These are phyloP conservation scores for Alauda arvensis DNA, from an alignment of 2,797 vertebrate species.

Conservation along the genomic window DNA sequence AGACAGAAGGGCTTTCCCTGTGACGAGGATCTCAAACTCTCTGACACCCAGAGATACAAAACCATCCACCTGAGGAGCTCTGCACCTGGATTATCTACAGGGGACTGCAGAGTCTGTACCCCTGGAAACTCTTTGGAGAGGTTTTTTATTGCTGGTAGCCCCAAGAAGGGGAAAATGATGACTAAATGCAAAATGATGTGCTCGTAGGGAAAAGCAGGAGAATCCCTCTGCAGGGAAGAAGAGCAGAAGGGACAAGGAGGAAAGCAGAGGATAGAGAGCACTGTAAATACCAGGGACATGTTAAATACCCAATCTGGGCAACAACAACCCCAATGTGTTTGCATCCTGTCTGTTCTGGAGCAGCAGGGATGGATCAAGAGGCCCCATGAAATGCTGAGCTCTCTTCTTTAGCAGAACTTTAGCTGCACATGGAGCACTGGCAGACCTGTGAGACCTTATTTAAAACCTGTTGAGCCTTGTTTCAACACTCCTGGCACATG, in stretches of 20 bases:
- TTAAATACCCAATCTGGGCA: background rate
- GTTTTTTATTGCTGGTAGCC: background rate
- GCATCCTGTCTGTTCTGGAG: background rate
- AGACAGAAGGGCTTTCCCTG: background rate
- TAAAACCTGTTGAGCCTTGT: background rate
- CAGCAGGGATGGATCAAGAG: background rate
- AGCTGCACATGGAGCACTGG: background rate
- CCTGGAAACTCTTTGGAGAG: background rate
- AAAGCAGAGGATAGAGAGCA: background rate
- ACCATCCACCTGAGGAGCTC: background rate
- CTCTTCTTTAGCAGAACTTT: background rate
- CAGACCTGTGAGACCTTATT: background rate
- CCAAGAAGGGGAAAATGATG: background rate
- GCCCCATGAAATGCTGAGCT: background rate
- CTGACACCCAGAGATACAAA: background rate
- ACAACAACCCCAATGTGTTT: background rate
- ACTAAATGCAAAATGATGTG: background rate
- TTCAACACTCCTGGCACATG: background rate
- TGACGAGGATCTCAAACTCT: background rate
- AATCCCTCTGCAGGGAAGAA: background rate
- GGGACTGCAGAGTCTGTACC: too few relatives aligned
- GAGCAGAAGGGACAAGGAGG: background rate
- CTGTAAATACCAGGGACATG: background rate
- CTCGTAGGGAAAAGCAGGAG: background rate
- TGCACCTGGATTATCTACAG: background rate